phyloP scores from a whole-genome alignment of 1,140 invertebrate species.

The Drosophila elegans region DNA sequence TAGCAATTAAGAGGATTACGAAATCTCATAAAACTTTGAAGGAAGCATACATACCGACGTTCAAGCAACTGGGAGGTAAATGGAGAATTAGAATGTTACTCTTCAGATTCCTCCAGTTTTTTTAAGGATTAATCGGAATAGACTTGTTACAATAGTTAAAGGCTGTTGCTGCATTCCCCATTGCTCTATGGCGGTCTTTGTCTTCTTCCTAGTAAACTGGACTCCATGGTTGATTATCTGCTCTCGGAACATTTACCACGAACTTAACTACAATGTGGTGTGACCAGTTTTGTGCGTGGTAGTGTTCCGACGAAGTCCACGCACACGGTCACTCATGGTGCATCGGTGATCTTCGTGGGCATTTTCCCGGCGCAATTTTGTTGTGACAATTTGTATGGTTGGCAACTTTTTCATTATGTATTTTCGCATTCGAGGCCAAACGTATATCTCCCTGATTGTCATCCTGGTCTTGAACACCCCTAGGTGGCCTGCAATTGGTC shows the following conservation, averaged over 20 bases:
- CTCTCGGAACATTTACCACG: background rate
- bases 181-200: no score
- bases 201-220: no score
- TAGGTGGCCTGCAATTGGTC: background rate
- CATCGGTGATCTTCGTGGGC: background rate
- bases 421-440: background rate
- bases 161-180: no score
- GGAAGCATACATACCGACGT: background rate
- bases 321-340: background rate
- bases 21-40: background rate
- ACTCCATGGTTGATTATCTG: background rate
- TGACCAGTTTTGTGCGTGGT: background rate
- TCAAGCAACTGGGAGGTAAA: constrained; percentile 2
- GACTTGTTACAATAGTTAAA: no score
- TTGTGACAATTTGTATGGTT: background rate
- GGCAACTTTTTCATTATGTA: background rate
- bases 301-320: constrained; percentile 1
- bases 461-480: background rate
- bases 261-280: background rate
- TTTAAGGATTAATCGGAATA: no score
- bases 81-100: background rate
- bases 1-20: constrained; percentile 2
- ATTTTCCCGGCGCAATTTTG: background rate
- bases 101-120: background rate
- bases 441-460: background rate